A percentile compares a stretch with the other conserved stretches of the same genome.
phyloP scores from a whole-genome alignment of 1,140 invertebrate species.

The Melipona quadrifasciata region DNA sequence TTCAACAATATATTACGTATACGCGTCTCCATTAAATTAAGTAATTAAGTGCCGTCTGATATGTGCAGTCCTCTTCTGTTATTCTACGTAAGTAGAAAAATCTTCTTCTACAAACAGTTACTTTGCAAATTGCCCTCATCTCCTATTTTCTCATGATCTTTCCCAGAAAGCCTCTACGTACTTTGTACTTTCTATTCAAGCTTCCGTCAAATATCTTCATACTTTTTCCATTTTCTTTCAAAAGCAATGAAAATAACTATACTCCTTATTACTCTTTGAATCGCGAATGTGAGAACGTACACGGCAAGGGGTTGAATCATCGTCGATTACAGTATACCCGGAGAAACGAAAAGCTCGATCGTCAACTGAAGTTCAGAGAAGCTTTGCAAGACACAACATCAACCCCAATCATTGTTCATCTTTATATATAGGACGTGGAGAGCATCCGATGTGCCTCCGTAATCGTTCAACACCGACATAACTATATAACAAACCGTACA shows the following conservation, averaged over 20 bases:
- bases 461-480: conserved; percentile 28
- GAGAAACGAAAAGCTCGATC: conserved; percentile 46
- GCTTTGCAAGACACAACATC: conserved; percentile 31
- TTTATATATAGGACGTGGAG: background rate
- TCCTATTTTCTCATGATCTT: no score
- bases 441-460: background rate
- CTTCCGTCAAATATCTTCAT: background rate
- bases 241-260: background rate
- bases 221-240: accelerated
- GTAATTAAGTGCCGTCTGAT: background rate
- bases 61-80: background rate
- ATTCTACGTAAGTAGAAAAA: background rate
- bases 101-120: background rate
- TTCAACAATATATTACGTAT: no score
- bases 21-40: background rate
- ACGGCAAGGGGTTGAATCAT: background rate
- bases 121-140: background rate
- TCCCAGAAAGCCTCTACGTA: no score
- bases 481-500: conserved; percentile 27
- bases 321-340: background rate
- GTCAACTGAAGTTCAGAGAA: conserved; percentile 34
- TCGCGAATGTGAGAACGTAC: no score
- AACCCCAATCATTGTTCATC: background rate
- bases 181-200: background rate
- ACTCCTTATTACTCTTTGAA: no score